Conservation (phyloP, 2,113 vertebrate species). For the Gobio gobio region DNA sequence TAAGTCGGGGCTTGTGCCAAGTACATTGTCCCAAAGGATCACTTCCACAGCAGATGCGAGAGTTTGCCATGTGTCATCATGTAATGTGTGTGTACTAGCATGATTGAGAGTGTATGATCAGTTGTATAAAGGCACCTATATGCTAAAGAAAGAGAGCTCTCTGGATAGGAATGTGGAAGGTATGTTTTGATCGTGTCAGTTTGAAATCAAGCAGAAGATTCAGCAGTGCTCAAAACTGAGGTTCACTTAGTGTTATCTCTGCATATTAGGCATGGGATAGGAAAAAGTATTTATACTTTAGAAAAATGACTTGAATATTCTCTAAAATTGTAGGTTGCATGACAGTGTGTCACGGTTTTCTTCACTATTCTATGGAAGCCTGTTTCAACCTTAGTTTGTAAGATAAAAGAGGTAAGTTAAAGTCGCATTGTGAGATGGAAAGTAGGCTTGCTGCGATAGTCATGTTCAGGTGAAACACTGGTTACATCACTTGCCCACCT, state of each 20-base stretch:
- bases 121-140: not conserved
- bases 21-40: conserved; percentile 45
- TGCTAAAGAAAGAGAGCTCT: not conserved
- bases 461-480: too few relatives aligned
- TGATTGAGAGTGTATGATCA: conserved; percentile 20
- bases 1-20: conserved; percentile 1
- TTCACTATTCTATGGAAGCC: not conserved
- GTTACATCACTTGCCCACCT: too few relatives aligned
- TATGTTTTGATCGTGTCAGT: not conserved
- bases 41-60: conserved; percentile 43
- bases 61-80: conserved; percentile 36
- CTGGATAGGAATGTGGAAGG: not conserved
- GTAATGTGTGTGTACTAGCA: conserved; percentile 28
- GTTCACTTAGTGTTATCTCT: not conserved
- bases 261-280: not conserved
- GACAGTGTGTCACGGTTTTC: not conserved
- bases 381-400: not conserved
- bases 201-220: not conserved
- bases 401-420: not conserved
- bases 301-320: not conserved
- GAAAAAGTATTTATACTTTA: not conserved
- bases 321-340: not conserved
- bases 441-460: too few relatives aligned
- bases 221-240: not conserved
- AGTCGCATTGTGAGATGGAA: not conserved